A percentile compares a stretch with the other conserved stretches of the same genome.
phyloP scores from a whole-genome alignment of 2,797 vertebrate genomes.

The Coluber constrictor region DNA sequence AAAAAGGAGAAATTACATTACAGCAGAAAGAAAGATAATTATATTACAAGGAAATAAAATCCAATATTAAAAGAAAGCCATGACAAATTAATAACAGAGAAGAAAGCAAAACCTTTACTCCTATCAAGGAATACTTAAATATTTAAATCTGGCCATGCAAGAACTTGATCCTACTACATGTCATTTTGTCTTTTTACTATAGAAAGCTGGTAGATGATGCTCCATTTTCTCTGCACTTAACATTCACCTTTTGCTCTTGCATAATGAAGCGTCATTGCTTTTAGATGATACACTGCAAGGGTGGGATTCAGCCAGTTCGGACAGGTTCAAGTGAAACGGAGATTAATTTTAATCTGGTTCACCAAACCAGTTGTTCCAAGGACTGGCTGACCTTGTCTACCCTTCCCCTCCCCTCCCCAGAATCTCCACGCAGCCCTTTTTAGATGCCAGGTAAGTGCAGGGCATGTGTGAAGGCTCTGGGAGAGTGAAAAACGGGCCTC shows the following conservation, averaged over 20 bases:
- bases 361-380: too few relatives aligned
- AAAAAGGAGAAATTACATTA: neutral
- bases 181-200: neutral
- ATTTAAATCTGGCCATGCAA: neutral
- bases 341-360: too few relatives aligned
- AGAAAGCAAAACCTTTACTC: conserved; percentile 17
- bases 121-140: neutral
- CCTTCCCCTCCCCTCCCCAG: too few relatives aligned
- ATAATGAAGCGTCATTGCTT: conserved; percentile 36
- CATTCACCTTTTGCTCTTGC: conserved; percentile 30
- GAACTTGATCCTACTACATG: neutral
- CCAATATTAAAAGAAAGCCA: conserved; percentile 33
- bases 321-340: too few relatives aligned
- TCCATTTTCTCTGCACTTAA: conserved; percentile 7
- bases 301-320: too few relatives aligned
- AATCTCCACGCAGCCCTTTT: too few relatives aligned
- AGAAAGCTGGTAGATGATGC: neutral
- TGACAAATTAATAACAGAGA: conserved; percentile 45
- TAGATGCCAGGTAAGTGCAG: too few relatives aligned
- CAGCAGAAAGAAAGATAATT: neutral
- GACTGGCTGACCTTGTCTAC: too few relatives aligned
- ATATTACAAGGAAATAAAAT: neutral
- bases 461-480: too few relatives aligned
- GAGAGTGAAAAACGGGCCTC: too few relatives aligned
- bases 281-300: conserved; percentile 35